These are phyloP conservation scores for Montifringilla adamsi DNA, from an alignment of 2,113 vertebrate species.

Conservation along the genomic window DNA sequence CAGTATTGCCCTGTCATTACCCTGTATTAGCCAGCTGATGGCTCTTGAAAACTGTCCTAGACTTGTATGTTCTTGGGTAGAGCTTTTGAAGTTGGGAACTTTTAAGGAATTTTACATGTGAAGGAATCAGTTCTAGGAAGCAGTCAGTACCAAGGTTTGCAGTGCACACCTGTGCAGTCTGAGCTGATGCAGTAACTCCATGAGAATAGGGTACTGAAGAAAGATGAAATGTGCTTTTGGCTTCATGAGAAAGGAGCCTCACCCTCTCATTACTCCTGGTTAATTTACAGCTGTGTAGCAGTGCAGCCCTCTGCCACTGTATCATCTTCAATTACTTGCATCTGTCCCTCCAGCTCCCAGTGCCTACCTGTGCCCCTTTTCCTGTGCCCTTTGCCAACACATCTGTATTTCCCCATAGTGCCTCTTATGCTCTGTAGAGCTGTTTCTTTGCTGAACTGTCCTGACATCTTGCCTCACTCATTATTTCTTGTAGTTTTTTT, in stretches of 20 bases:
- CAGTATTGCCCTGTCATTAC: neutral
- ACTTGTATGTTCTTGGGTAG: neutral
- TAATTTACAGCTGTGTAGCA: neutral
- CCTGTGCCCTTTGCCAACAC: neutral
- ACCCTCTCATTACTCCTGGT: neutral
- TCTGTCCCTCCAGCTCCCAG: neutral
- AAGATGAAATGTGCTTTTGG: neutral
- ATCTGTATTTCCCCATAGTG: neutral
- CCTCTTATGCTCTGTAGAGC: neutral
- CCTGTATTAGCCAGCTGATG: neutral
- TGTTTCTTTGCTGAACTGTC: neutral
- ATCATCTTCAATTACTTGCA: neutral
- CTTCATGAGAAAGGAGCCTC: neutral
- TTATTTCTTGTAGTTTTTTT: neutral
- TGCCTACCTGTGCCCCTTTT: neutral
- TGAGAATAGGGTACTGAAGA: neutral
- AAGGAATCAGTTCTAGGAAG: neutral
- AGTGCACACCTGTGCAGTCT: neutral
- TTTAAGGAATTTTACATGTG: rapidly evolving
- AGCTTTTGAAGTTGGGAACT: neutral
- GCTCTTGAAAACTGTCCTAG: neutral
- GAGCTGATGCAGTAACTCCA: neutral
- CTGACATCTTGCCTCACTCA: neutral
- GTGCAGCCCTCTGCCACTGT: neutral
- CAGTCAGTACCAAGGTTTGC: neutral